phyloP scores from a whole-genome alignment of 2,113 vertebrate genomes.

The Erpornis zantholeuca region DNA sequence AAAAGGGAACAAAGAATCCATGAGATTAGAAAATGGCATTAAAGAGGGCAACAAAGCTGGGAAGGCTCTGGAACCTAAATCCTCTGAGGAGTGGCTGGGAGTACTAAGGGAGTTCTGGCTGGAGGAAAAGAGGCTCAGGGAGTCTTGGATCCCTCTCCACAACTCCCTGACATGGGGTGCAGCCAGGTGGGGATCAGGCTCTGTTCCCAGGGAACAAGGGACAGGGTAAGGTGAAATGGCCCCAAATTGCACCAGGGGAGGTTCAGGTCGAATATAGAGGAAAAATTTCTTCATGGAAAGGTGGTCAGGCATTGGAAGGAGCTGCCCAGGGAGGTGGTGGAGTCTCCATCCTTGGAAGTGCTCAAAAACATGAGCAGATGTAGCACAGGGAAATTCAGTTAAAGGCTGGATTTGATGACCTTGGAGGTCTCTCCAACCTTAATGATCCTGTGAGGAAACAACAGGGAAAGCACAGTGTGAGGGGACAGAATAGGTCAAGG shows the following conservation, averaged over 20 bases:
- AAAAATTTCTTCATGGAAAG: not conserved
- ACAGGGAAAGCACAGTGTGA: not conserved
- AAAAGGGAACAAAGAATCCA: not conserved
- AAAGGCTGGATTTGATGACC: not conserved
- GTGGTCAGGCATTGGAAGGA: not conserved
- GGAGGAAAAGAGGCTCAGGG: not conserved
- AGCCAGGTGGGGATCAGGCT: fast-evolving
- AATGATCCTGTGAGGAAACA: not conserved
- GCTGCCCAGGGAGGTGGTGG: not conserved
- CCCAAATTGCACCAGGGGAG: not conserved
- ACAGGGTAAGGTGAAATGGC: not conserved
- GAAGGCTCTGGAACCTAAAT: not conserved
- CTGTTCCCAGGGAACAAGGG: not conserved
- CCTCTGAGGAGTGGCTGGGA: not conserved
- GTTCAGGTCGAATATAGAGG: fast-evolving
- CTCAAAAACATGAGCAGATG: not conserved
- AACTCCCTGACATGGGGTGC: not conserved
- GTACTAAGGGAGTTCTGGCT: not conserved
- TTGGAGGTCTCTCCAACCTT: not conserved
- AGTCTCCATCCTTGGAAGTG: too few species aligned
- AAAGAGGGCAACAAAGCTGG: not conserved
- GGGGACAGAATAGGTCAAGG: not conserved
- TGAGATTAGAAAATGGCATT: not conserved
- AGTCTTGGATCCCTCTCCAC: not conserved
- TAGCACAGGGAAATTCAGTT: not conserved